These are phyloP conservation scores for Cantharis rufa DNA, from an alignment of 2,888 invertebrate species.

Conservation along the genomic window DNA sequence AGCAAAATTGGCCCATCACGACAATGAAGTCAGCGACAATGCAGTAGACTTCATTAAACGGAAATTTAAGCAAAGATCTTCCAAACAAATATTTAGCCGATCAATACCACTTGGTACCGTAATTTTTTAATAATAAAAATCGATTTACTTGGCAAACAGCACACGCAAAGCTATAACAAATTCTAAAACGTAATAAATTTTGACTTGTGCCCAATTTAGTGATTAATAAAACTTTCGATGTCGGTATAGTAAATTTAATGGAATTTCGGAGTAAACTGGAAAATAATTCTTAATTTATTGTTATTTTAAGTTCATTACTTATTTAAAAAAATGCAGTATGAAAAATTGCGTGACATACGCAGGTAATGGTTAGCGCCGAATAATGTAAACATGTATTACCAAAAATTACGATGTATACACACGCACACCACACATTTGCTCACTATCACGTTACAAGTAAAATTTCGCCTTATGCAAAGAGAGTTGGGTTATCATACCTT, in stretches of 20 bases:
- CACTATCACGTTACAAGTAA: not conserved
- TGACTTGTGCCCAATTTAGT: not conserved
- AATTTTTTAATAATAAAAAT: not conserved
- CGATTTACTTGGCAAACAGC: not conserved
- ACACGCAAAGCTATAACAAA: not conserved
- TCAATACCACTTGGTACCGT: not conserved
- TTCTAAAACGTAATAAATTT: not conserved
- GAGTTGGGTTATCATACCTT: not conserved
- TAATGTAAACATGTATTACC: not conserved
- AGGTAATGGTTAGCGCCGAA: not conserved
- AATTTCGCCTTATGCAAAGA: not conserved
- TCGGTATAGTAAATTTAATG: not conserved
- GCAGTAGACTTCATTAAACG: not conserved
- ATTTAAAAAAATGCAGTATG: not conserved
- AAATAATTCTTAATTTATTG: not conserved
- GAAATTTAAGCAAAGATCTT: not conserved
- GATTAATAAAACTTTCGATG: not conserved
- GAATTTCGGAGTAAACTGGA: not conserved
- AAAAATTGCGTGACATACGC: not conserved
- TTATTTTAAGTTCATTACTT: not conserved
- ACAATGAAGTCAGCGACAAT: too few relatives aligned
- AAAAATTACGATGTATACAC: not conserved
- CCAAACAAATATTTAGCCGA: not conserved
- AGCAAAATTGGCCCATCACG: not conserved
- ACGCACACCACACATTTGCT: not conserved